Evolutionary conservation across 2,797 vertebrate species (phyloP).

Genomic region (Prunella strophiata): DNA sequence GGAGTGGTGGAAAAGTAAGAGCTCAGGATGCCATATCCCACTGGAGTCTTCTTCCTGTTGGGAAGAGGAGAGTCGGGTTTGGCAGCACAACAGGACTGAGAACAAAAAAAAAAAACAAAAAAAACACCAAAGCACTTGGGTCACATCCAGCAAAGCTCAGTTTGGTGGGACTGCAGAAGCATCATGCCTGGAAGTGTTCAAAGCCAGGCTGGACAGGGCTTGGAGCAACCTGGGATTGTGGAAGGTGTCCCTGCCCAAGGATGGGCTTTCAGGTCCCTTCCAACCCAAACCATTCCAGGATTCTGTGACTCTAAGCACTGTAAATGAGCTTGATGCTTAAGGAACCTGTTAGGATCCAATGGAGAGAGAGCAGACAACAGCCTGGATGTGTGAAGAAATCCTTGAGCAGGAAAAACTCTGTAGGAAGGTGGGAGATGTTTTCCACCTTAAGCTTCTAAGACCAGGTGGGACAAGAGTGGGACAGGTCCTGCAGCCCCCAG

Average conservation of each 20-base stretch:
- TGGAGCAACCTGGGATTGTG: neutral
- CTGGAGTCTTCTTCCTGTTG: constrained; percentile 82
- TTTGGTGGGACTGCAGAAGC: neutral
- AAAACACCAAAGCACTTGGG: neutral
- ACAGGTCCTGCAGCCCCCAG: neutral
- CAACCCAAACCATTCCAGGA: neutral
- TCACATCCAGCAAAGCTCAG: neutral
- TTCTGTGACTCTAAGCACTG: neutral
- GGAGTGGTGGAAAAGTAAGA: constrained; percentile 82
- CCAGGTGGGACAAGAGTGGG: neutral
- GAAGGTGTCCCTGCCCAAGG: neutral
- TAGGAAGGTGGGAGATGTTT: neutral
- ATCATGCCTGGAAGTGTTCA: neutral
- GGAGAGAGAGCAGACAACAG: neutral
- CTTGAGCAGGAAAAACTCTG: neutral
- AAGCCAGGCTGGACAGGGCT: neutral
- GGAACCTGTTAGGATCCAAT: neutral
- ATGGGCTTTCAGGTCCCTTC: neutral
- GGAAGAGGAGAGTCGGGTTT: neutral
- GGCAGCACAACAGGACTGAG: neutral
- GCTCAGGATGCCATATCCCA: constrained; percentile 82
- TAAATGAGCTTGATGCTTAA: neutral
- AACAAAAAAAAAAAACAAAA: neutral
- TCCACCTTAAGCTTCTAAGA: neutral
- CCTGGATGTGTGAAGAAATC: neutral